phyloP scores from a whole-genome alignment of 2,888 invertebrate species.

The Clepsis dumicolana region DNA sequence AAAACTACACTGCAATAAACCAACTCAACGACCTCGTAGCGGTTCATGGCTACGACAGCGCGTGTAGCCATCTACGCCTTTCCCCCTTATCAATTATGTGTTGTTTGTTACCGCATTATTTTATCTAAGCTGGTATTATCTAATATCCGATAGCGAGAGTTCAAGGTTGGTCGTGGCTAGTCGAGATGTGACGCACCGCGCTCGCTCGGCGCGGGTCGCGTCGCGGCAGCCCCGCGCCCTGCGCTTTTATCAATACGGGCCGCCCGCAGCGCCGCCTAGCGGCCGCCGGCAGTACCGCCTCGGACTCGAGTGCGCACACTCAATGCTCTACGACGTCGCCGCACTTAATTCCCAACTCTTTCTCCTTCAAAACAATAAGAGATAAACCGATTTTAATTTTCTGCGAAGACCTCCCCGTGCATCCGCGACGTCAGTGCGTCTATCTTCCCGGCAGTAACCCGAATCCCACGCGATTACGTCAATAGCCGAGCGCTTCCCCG shows the following conservation, averaged over 20 bases:
- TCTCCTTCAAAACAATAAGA: conserved; percentile 71
- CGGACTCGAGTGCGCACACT: conserved; percentile 78
- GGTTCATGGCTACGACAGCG: conserved; percentile 41
- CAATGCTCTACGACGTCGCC: conserved; percentile 71
- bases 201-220: conserved; percentile 47
- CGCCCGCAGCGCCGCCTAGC: conserved; percentile 72
- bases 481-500: conserved; percentile 57
- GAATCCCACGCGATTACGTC: conserved; percentile 62
- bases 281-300: conserved; percentile 68
- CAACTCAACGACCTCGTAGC: conserved; percentile 36
- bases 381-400: conserved; percentile 59
- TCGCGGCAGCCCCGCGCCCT: conserved; percentile 61
- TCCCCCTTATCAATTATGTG: conserved; percentile 41
- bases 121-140: conserved; percentile 70
- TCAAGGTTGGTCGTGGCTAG: conserved; percentile 72
- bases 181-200: conserved; percentile 52
- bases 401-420: conserved; percentile 52
- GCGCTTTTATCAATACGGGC: conserved; percentile 80
- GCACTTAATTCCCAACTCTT: conserved; percentile 70
- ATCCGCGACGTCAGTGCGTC: conserved; percentile 48
- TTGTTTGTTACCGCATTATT: conserved; percentile 57
- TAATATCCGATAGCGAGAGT: conserved; percentile 76
- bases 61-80: conserved; percentile 37
- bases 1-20: conserved; percentile 1
- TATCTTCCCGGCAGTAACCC: conserved; percentile 54